phyloP scores from a whole-genome alignment of 2,888 invertebrate genomes.

The Yponomeuta sedellus region DNA sequence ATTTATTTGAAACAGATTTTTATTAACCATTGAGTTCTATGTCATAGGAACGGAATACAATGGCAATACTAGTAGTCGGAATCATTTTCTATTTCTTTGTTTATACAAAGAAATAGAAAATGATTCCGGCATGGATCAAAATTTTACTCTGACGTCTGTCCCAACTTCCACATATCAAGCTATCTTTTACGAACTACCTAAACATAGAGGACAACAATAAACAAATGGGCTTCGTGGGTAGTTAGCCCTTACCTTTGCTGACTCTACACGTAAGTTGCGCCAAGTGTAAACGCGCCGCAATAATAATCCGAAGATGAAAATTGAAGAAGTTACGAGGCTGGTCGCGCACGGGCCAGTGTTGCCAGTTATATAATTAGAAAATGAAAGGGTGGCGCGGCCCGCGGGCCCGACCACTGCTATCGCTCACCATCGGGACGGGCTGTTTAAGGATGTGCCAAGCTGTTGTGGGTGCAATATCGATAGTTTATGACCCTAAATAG shows the following conservation, averaged over 20 bases:
- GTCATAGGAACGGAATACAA: too few relatives aligned
- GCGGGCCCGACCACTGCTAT: conserved; percentile 67
- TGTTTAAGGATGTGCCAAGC: conserved; percentile 38
- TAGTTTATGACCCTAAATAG: conserved; percentile 13
- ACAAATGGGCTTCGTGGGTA: too few relatives aligned
- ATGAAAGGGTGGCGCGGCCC: conserved; percentile 73
- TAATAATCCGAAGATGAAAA: conserved; percentile 62
- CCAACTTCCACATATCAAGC: too few relatives aligned
- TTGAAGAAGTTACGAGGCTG: conserved; percentile 54
- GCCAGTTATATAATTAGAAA: conserved; percentile 74
- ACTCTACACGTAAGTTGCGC: not conserved
- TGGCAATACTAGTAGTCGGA: too few relatives aligned
- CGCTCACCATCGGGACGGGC: conserved; percentile 59
- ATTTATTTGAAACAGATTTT: too few relatives aligned
- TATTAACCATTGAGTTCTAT: too few relatives aligned
- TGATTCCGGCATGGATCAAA: too few relatives aligned
- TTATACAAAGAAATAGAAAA: too few relatives aligned
- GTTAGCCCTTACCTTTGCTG: not conserved
- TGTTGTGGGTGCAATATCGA: conserved; percentile 21
- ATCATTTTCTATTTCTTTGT: too few relatives aligned
- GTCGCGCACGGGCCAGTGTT: conserved; percentile 72
- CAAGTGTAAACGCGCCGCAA: conserved; percentile 18
- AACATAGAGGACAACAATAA: too few relatives aligned
- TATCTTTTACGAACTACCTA: too few relatives aligned
- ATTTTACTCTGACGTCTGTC: too few relatives aligned